These are phyloP conservation scores for Aldrovandia affinis DNA, from an alignment of 2,797 vertebrate genomes.

Conservation along the genomic window DNA sequence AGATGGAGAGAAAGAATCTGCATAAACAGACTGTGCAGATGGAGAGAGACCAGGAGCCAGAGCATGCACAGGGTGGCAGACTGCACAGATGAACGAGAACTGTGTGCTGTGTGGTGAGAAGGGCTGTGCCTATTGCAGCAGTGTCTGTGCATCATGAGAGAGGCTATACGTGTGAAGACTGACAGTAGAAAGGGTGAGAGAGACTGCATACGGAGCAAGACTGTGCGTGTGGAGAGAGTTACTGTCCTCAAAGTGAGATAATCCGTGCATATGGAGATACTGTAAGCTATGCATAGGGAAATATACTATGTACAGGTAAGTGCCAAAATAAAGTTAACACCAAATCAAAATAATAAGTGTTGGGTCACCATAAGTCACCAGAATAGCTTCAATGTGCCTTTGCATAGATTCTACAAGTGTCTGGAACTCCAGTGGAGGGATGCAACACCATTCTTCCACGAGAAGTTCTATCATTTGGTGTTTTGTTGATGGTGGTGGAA, in stretches of 20 bases:
- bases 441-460: too few species aligned
- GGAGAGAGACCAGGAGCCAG: neutral
- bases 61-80: neutral
- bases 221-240: neutral
- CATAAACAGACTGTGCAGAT: neutral
- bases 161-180: neutral
- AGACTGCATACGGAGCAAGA: neutral
- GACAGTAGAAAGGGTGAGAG: neutral
- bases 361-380: too few species aligned
- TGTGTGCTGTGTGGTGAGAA: too few species aligned
- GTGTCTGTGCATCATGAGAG: neutral
- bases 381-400: too few species aligned
- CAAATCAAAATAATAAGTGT: too few species aligned
- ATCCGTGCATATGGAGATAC: neutral
- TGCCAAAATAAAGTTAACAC: too few species aligned
- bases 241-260: neutral
- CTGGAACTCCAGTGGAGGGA: too few species aligned
- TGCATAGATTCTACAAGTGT: too few species aligned
- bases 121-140: neutral
- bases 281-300: neutral
- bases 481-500: too few species aligned
- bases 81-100: neutral
- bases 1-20: constrained; percentile 8
- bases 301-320: too few species aligned
- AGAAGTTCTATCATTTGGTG: too few species aligned